Base-by-base conservation (phyloP, 2,797 vertebrate species). In the Capromys pilorides region DNA sequence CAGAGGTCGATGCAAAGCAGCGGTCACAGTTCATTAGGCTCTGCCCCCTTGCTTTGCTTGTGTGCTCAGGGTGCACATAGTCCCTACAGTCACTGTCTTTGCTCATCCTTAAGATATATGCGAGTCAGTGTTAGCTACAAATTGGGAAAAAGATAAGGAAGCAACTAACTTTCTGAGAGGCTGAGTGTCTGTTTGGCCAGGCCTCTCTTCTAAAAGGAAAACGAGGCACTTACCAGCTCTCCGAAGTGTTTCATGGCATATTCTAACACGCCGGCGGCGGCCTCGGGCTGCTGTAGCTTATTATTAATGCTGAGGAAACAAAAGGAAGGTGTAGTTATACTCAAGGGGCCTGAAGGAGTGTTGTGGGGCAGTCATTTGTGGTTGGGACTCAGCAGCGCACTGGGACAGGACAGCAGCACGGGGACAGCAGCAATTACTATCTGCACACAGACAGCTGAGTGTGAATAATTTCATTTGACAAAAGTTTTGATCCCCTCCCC, bases 191-290 rank as follows among this genome's bases (percentile, higher is more conserved):
- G 31, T 49, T 39, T 22, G 31, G n/a, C 66, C 41, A 91, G 33
- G 36, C 16, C 33, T 0, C 22, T 80, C 51, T 90, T 61, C 79
- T 88, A 93, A 91, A 85, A 82, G 89, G 61, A 78, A 85, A 4
- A 77, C 4, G 51, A 94, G 81, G 24, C 21, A 98, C 99, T 99
- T 96, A 99, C 99, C 99, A 99, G 98, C 96, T 99, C 99, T 69
- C 99, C 99, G 91, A 99, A 99, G 98, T 99, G 99, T 94, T 99
- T 99, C 99, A 99, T 99, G 98, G 99, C 99, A 4, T 99, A 99
- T 89, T 99, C 99, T 94, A 99, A 97, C 36, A 99, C 99, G 12
- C 99, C 99, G 2, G 99, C 99, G 11, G 99, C 99, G 0, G 99
- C 99, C 98, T 99, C 99, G 1, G 99, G 99, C 98, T 99, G 99